Base-by-base conservation (phyloP, 1,140 invertebrate genomes). In the Drosophila arizonae region DNA sequence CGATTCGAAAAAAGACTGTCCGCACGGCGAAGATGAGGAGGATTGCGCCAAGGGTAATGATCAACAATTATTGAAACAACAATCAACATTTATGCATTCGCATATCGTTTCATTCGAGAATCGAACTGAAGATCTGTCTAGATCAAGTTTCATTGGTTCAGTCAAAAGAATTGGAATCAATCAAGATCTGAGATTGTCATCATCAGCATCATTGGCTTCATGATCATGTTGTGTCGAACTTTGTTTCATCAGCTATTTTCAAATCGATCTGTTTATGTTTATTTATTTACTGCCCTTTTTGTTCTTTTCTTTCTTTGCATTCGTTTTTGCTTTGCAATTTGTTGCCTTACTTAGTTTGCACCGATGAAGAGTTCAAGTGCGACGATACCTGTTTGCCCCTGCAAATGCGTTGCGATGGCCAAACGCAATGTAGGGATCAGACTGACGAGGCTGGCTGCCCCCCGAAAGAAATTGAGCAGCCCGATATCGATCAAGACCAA, bases 371-470 rank as follows among this genome's bases (percentile, higher is more conserved):
- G 77, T 94, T 95, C 82, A 93, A 93, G 55, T 94, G 94, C 71
- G 93, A 94, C 63, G 72, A 92, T 3, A 88, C 92, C 33, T 95
- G 94, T 69, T 92, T 95, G 67, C 79, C 92, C 2, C 64, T 81
- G 3, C 54, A 39, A 1, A 85, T 90, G 60, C 84, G 86, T 24
- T 95, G 94, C 68, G 92, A 95, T 82, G 92, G 92, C 10, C 17
- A 45, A 0, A 4, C 10, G 1, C 57, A 86, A 3, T 87, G 82
- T 6, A 90, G 93, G 72, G 95, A 94, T 70, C 75, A 84, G 43
- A 93, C 93, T 6, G 95, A 95, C 80, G 95, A 95, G 82, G 75
- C 76, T 24, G 92, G 93, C 90, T 95, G 94, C 87, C 89, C 68
- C 24, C 17, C 15, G 2, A 17, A 46, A 3, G 43, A 46, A 0